A percentile compares a stretch with the other conserved stretches of the same genome.
Evolutionary conservation across 2,888 invertebrate genomes (phyloP).

Genomic region (Cremastinae sp.): DNA sequence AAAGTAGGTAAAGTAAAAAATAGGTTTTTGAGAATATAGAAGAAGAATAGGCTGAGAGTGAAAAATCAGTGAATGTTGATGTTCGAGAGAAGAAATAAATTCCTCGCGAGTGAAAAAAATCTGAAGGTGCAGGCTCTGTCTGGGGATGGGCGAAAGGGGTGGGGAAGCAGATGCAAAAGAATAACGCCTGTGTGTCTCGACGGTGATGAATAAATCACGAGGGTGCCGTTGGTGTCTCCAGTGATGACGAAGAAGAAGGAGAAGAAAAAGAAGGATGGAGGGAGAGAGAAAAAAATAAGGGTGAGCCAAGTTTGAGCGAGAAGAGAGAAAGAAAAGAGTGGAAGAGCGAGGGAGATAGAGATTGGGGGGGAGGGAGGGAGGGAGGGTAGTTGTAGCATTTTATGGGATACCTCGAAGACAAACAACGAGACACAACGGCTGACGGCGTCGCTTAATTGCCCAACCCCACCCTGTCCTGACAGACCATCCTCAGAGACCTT

Average conservation of each 20-base stretch:
- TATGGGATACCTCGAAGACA: conserved; percentile 76
- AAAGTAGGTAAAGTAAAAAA: no score
- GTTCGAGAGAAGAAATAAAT: conserved; percentile 51
- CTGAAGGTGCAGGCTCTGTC: conserved; percentile 43
- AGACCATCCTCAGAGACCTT: conserved; percentile 52
- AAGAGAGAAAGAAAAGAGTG: conserved; percentile 47
- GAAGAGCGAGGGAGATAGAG: conserved; percentile 63
- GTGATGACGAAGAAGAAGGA: conserved; percentile 53
- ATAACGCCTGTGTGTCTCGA: conserved; percentile 68
- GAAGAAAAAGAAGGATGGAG: conserved; percentile 43
- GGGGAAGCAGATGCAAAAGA: conserved; percentile 66
- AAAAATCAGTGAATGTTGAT: neutral
- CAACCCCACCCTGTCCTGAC: conserved; percentile 62
- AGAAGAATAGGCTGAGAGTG: conserved; percentile 9
- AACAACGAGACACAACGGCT: conserved; percentile 76
- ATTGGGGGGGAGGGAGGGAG: conserved; percentile 60
- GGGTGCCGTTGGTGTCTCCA: conserved; percentile 58
- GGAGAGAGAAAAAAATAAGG: conserved; percentile 56
- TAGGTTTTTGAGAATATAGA: no score
- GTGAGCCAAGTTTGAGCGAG: conserved; percentile 63
- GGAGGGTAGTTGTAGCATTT: conserved; percentile 65
- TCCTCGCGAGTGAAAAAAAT: conserved; percentile 62
- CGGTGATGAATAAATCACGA: conserved; percentile 73
- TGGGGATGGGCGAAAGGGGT: neutral
- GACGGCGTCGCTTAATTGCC: conserved; percentile 77